Conservation (phyloP, 2,888 invertebrate species). For the Hypsopygia costalis region DNA sequence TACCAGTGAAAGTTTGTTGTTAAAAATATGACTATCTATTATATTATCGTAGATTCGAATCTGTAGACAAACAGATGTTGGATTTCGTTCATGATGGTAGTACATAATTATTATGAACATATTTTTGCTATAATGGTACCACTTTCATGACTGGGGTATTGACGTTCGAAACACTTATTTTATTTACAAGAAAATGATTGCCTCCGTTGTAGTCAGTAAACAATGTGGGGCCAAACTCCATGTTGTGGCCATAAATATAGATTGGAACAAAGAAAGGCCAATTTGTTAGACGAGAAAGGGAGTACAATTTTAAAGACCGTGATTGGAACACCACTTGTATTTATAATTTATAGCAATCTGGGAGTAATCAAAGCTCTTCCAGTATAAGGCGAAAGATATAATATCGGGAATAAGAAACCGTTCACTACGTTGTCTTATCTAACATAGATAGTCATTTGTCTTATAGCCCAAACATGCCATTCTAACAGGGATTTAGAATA, state of each 20-base stretch:
- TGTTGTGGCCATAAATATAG: slow-evolving; percentile 35
- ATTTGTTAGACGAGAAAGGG: slow-evolving; percentile 74
- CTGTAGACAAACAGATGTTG: slow-evolving; percentile 9
- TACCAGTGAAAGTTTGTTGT: slow-evolving; percentile 26
- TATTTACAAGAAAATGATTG: slow-evolving; percentile 25
- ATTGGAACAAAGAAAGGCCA: slow-evolving; percentile 72
- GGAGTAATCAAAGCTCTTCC: slow-evolving; percentile 67
- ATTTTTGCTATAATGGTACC: slow-evolving; percentile 18
- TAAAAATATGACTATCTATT: slow-evolving; percentile 15
- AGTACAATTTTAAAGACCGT: slow-evolving; percentile 72
- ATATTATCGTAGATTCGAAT: slow-evolving; percentile 11
- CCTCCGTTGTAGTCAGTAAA: slow-evolving; percentile 26
- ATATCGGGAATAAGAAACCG: slow-evolving; percentile 63
- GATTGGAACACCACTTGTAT: slow-evolving; percentile 65
- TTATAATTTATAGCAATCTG: slow-evolving; percentile 76
- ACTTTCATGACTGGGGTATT: slow-evolving; percentile 17
- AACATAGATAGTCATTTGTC: slow-evolving; percentile 42
- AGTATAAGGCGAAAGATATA: slow-evolving; percentile 64
- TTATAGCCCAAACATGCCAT: background rate
- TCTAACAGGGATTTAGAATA: too few relatives aligned
- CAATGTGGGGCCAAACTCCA: slow-evolving; percentile 44
- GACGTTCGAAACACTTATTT: background rate
- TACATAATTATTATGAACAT: slow-evolving; percentile 13
- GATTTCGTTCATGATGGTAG: slow-evolving; percentile 12
- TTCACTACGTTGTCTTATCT: slow-evolving; percentile 48